A percentile compares a stretch with the other conserved stretches of the same genome.
These are phyloP conservation scores for Enteromius unitaeniatus DNA, from an alignment of 2,797 vertebrate species.

Conservation along the genomic window DNA sequence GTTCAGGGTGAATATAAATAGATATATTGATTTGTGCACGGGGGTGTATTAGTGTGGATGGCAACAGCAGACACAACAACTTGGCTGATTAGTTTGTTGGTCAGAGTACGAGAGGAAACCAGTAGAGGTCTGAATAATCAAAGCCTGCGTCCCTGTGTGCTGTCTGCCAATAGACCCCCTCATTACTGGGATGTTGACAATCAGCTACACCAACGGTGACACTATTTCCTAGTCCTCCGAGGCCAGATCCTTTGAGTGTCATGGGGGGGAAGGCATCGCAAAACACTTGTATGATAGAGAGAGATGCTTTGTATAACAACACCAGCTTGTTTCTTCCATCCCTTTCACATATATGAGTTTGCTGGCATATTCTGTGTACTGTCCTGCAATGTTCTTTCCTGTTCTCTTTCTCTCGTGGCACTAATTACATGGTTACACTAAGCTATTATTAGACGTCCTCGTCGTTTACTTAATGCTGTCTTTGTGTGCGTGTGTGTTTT, in stretches of 20 bases:
- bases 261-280: constrained; percentile 14
- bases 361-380: constrained; percentile 25
- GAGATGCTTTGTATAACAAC: constrained; percentile 38
- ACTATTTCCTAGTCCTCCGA: constrained; percentile 47
- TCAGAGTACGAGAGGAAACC: constrained; percentile 56
- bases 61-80: constrained; percentile 49
- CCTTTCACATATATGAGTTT: constrained; percentile 21
- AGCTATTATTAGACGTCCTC: constrained; percentile 57
- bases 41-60: constrained; percentile 39
- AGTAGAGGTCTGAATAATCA: constrained; percentile 57
- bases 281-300: constrained; percentile 44
- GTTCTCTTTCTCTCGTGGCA: constrained; percentile 37
- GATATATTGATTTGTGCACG: constrained; percentile 42
- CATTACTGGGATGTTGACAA: constrained; percentile 58
- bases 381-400: constrained; percentile 36
- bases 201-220: constrained; percentile 53
- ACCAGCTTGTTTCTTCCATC: constrained; percentile 35
- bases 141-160: constrained; percentile 52
- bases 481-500: constrained; percentile 54
- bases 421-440: constrained; percentile 58
- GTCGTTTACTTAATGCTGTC: constrained; percentile 53
- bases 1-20: constrained; percentile 40
- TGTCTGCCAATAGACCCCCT: constrained; percentile 61
- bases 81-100: constrained; percentile 61
- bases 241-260: constrained; percentile 45